Base-by-base conservation (phyloP, 2,888 invertebrate genomes). In the Subacronicta megacephala region DNA sequence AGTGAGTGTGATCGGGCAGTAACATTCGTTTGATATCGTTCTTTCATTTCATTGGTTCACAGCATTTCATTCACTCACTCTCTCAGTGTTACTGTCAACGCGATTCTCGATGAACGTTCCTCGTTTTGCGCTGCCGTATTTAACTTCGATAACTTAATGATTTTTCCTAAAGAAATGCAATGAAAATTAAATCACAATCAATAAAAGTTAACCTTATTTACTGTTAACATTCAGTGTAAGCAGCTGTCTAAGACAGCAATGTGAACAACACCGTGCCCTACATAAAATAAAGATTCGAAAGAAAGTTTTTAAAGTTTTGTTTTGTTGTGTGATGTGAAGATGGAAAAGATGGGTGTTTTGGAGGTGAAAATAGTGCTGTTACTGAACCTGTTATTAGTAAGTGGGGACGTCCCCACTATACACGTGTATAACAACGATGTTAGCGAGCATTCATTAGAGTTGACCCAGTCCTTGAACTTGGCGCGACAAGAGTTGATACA, bases 391-490 rank as follows among this genome's bases (percentile, higher is more conserved):
- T 80, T 88, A 31, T 83, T 81, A 49, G 90, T 86, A 6, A 80
- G 83, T 71, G 85, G 92, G 38, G 79, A 87, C 75, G n/a, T n/a
- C n/a, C n/a, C n/a, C n/a, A n/a, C n/a, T n/a, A n/a, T n/a, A n/a
- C n/a, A n/a, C n/a, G 78, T 82, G 51, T 81, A 77, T 68, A 85
- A 88, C 46, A 85, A 85, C 49, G 78, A 81, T 37, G 77, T 82
- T n/a, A 83, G 80, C 75, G 80, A 82, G 38, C 66, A 95, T 78
- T 94, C 95, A 10, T 83, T 95, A 70, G 95, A 95, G 77, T 83
- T 96, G 78, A 96, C 95, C 69, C 96, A 96, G 84, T 95, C 95
- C 45, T 91, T 95, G 82, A 96, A 96, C 84, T 91, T 96, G 72
- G 95, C 95, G 38, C 90, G 96, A 0, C 95, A 95, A 83, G 96